These are phyloP conservation scores for Leuctra nigra DNA, from an alignment of 2,888 invertebrate species.

Conservation along the genomic window DNA sequence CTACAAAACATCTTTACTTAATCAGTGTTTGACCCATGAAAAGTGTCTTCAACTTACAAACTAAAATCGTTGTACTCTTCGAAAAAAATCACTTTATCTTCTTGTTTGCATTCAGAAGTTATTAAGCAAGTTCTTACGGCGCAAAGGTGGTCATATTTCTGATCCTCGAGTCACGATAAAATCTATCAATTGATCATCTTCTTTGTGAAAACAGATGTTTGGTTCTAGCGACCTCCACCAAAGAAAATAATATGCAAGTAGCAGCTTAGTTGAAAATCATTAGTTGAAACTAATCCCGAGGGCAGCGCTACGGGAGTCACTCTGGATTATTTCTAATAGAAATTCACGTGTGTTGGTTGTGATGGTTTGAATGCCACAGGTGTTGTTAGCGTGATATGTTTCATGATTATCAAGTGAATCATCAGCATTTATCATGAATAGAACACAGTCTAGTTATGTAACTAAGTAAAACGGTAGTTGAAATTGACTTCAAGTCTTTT, in stretches of 20 bases:
- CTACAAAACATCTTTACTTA: not conserved
- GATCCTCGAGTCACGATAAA: conserved; percentile 14
- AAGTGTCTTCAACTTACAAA: not conserved
- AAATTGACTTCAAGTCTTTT: too few species aligned
- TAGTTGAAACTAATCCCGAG: conserved; percentile 3
- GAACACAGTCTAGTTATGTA: too few species aligned
- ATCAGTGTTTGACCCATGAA: not conserved
- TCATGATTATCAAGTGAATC: too few species aligned
- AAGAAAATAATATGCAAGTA: not conserved
- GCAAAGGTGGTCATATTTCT: conserved; percentile 14
- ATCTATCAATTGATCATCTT: conserved; percentile 8
- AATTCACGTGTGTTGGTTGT: too few species aligned
- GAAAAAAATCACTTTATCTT: not conserved
- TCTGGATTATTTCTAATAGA: too few species aligned
- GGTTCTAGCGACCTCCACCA: not conserved
- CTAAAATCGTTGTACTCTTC: too few species aligned
- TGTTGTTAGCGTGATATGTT: too few species aligned
- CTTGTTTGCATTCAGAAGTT: not conserved
- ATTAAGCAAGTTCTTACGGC: too few species aligned
- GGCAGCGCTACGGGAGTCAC: too few species aligned
- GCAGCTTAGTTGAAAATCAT: not conserved
- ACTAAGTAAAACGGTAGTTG: too few species aligned
- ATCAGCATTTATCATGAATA: too few species aligned
- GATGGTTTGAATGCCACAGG: too few species aligned
- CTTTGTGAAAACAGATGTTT: not conserved